Evolutionary conservation across 2,797 vertebrate species (phyloP).

Genomic region (Rhinichthys osculus): DNA sequence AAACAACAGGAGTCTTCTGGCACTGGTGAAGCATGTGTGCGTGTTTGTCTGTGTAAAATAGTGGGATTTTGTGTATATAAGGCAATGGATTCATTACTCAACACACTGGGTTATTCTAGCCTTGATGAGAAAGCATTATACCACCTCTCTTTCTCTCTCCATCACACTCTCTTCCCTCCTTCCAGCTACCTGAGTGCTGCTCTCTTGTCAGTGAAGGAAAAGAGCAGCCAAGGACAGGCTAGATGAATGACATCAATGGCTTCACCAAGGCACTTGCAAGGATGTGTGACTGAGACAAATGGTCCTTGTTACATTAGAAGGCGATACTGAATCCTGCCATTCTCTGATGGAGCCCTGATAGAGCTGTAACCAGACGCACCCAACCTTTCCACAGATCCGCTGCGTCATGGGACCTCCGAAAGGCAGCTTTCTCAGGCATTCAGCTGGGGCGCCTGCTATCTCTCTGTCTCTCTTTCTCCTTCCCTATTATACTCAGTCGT

Average conservation of each 20-base stretch:
- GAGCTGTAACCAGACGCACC: slow-evolving; percentile 81
- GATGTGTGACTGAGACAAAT: slow-evolving; percentile 83
- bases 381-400: slow-evolving; percentile 79
- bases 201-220: slow-evolving; percentile 65
- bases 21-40: neutral
- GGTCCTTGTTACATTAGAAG: slow-evolving; percentile 82
- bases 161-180: slow-evolving; percentile 29
- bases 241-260: slow-evolving; percentile 82
- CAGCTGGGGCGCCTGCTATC: slow-evolving; percentile 48
- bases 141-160: slow-evolving; percentile 22
- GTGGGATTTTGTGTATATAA: slow-evolving; percentile 30
- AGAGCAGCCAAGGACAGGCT: slow-evolving; percentile 80
- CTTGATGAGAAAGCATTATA: slow-evolving; percentile 63
- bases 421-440: slow-evolving; percentile 62
- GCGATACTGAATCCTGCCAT: slow-evolving; percentile 78
- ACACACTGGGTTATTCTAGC: slow-evolving; percentile 57
- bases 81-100: slow-evolving; percentile 48
- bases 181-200: slow-evolving; percentile 70
- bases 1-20: slow-evolving; percentile 4
- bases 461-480: slow-evolving; percentile 40
- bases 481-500: slow-evolving; percentile 2
- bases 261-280: slow-evolving; percentile 77
- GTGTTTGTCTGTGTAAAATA: slow-evolving; percentile 11
- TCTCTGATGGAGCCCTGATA: slow-evolving; percentile 80
- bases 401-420: slow-evolving; percentile 69